These are phyloP conservation scores for Cherax destructor DNA, from an alignment of 1,140 invertebrate species.

Conservation along the genomic window DNA sequence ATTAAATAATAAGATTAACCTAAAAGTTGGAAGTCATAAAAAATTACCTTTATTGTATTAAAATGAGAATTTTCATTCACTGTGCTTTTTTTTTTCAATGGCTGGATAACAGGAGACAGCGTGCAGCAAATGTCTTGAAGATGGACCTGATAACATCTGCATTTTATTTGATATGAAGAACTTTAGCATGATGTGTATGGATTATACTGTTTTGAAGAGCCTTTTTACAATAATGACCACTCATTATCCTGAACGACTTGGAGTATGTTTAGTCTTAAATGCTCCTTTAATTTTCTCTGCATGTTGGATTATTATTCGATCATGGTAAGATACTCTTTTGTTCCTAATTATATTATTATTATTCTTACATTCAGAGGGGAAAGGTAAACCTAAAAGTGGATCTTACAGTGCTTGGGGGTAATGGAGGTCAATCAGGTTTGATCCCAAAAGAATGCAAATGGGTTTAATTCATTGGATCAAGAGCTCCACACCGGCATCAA, in stretches of 20 bases:
- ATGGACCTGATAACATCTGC: constrained; percentile 44
- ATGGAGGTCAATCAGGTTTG: no score
- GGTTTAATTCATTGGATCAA: no score
- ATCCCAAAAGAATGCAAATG: no score
- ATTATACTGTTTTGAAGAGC: constrained; percentile 31
- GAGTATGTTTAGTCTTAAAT: constrained; percentile 40
- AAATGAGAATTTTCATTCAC: no score
- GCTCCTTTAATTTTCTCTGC: constrained; percentile 47
- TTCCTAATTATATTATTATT: background rate
- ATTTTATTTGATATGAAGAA: constrained; percentile 45
- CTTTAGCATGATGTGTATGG: constrained; percentile 53
- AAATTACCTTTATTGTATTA: no score
- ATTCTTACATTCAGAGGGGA: background rate
- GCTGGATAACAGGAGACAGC: background rate
- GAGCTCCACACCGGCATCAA: no score
- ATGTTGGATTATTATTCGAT: constrained; percentile 58
- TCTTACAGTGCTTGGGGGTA: no score
- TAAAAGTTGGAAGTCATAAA: no score
- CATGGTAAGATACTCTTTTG: constrained; percentile 28
- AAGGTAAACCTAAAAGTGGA: no score
- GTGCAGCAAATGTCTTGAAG: background rate
- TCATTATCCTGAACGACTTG: constrained; percentile 57
- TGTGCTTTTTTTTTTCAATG: no score
- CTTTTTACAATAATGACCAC: constrained; percentile 33
- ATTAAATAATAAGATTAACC: no score